Evolutionary conservation across 2,888 invertebrate genomes (phyloP), one percentile per base, ranked within the genome.

Genomic region (Tortrix viridana): DNA sequence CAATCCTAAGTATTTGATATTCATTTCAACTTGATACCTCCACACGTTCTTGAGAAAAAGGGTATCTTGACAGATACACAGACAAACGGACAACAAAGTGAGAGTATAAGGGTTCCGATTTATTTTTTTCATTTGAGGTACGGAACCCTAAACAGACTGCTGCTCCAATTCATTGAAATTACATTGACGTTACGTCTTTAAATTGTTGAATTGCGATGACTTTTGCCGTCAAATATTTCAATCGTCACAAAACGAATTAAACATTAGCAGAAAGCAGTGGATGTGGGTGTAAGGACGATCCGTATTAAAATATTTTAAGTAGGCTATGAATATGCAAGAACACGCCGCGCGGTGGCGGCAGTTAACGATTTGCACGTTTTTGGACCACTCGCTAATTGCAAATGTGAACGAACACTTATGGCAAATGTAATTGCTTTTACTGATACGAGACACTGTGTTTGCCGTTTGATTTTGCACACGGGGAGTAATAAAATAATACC

Each of bases 251-350:
- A 83, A 79, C 76, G 75, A 84, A 84, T 80, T 83, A 80, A 85
- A 84, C 89, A 90, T 88, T 89, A 85, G 86, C 85, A 83, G 85
- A 86, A 86, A 88, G 78, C 80, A 71, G 67, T 70, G 81, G 84
- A 84, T 84, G 79, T 80, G 81, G 77, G 79, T 72, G 81, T 73
- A 80, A 77, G 84, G 84, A 77, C 82, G 85, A 84, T 81, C 84
- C 85, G 84, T 86, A 88, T 91, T 91, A 91, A 91, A 91, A 91
- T 91, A 91, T 91, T 91, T 89, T 91, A 91, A 91, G 83, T 84
- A 91, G 91, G 87, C 88, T 85, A 91, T 91, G 91, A 92, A 92
- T 92, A 92, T 92, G 91, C 91, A 89, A 85, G 85, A 88, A 86
- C 91, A 92, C 91, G 91, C 77, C 84, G 76, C 86, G 79, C 85